Evolutionary conservation across 1,140 invertebrate species (phyloP).

Genomic region (Leguminivora glycinivorella): DNA sequence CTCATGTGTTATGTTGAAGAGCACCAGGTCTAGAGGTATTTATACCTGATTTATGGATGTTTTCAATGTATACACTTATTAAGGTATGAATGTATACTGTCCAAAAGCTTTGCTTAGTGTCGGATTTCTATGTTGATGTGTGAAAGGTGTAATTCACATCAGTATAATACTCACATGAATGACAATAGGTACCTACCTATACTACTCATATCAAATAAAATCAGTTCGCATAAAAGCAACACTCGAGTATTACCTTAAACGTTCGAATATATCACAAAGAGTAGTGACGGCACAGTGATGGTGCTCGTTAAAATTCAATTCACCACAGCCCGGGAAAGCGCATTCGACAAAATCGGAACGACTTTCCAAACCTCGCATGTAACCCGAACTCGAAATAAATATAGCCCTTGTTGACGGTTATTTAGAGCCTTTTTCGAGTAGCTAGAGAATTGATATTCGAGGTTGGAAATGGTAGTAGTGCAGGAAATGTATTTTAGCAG

Average conservation of each 20-base stretch:
- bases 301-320: conserved; percentile 23
- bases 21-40: too few relatives aligned
- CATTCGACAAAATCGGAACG: conserved; percentile 6
- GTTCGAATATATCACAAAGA: conserved; percentile 17
- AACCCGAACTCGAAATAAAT: not conserved
- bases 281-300: conserved; percentile 11
- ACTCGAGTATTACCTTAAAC: conserved; percentile 22
- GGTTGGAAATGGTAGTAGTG: conserved; percentile 4
- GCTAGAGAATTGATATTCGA: not conserved
- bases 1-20: too few relatives aligned
- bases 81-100: too few relatives aligned
- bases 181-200: not conserved
- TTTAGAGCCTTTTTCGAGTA: not conserved
- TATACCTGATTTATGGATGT: too few relatives aligned
- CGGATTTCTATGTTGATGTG: too few relatives aligned
- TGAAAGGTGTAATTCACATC: too few relatives aligned
- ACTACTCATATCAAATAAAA: not conserved
- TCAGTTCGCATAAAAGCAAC: conserved; percentile 10
- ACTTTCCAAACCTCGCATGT: not conserved
- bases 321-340: conserved; percentile 1
- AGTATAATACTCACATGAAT: conserved; percentile 9
- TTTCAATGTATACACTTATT: too few relatives aligned
- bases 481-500: conserved; percentile 24
- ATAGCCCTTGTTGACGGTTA: not conserved
- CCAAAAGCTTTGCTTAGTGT: too few relatives aligned